Percentiles rank a stretch among this genome's conserved stretches.
Conservation (phyloP, 2,113 vertebrate species). For the Ceyx cyanopectus region DNA sequence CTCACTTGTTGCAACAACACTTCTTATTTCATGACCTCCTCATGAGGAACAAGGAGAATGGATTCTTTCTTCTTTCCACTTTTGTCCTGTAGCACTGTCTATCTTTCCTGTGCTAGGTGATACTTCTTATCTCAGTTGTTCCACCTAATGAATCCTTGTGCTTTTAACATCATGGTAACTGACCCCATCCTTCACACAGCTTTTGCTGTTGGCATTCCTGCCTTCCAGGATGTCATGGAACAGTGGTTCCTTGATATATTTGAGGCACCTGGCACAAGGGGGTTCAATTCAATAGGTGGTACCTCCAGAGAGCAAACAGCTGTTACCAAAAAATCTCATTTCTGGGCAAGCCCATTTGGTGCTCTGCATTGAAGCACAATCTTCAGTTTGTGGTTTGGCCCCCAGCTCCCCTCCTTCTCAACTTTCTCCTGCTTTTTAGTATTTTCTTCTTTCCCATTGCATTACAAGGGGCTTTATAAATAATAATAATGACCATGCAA, state of each 20-base stretch:
- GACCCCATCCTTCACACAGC: neutral
- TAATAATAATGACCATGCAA: slow-evolving; percentile 24
- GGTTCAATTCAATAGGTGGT: neutral
- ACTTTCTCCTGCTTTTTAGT: slow-evolving; percentile 1
- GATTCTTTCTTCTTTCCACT: neutral
- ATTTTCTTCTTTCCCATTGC: slow-evolving; percentile 3
- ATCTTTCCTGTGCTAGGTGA: neutral
- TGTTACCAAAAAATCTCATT: neutral
- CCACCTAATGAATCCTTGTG: neutral
- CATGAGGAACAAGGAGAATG: neutral
- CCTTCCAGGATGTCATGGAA: neutral
- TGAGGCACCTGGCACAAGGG: neutral
- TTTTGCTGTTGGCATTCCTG: neutral
- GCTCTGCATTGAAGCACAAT: neutral
- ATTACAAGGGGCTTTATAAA: slow-evolving; percentile 18
- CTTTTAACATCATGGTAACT: neutral
- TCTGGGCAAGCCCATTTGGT: neutral
- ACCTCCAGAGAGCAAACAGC: neutral
- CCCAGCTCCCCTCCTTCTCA: neutral
- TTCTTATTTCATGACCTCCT: neutral
- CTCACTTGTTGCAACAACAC: neutral
- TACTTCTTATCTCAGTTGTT: neutral
- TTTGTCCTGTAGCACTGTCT: neutral
- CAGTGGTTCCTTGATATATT: no score
- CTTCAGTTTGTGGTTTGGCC: neutral